Conservation (phyloP, 2,113 vertebrate genomes). For the Cyanistes caeruleus region DNA sequence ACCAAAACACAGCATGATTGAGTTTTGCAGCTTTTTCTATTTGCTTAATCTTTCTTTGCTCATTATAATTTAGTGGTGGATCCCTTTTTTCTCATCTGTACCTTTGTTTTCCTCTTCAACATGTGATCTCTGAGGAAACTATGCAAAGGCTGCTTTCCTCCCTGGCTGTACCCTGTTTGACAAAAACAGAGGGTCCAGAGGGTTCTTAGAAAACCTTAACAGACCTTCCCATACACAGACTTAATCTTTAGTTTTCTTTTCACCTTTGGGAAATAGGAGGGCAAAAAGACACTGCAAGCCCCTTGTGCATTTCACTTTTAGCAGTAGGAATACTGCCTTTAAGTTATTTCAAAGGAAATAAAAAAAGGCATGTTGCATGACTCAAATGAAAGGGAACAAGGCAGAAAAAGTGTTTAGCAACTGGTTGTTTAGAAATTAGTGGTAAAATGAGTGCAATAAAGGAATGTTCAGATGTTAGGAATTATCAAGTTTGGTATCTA, state of each 20-base stretch:
- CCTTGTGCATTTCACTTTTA: neutral
- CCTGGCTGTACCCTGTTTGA: neutral
- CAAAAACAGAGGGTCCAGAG: neutral
- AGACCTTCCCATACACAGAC: neutral
- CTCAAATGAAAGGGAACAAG: neutral
- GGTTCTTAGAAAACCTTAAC: neutral
- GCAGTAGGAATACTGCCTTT: neutral
- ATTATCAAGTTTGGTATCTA: neutral
- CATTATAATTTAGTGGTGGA: neutral
- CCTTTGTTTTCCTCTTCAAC: neutral
- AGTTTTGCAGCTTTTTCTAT: neutral
- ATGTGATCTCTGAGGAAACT: neutral
- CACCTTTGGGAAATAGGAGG: neutral
- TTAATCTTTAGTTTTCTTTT: neutral
- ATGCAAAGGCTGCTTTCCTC: neutral
- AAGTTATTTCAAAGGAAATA: neutral
- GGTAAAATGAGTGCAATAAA: neutral
- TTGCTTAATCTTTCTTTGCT: neutral
- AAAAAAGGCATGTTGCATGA: neutral
- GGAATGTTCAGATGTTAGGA: neutral
- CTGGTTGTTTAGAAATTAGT: neutral
- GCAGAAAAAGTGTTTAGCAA: neutral
- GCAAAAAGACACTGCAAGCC: neutral
- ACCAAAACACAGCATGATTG: fast-evolving
- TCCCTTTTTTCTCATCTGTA: neutral